Conservation (phyloP, 1,140 invertebrate species). For the Drosophila pruinosa region DNA sequence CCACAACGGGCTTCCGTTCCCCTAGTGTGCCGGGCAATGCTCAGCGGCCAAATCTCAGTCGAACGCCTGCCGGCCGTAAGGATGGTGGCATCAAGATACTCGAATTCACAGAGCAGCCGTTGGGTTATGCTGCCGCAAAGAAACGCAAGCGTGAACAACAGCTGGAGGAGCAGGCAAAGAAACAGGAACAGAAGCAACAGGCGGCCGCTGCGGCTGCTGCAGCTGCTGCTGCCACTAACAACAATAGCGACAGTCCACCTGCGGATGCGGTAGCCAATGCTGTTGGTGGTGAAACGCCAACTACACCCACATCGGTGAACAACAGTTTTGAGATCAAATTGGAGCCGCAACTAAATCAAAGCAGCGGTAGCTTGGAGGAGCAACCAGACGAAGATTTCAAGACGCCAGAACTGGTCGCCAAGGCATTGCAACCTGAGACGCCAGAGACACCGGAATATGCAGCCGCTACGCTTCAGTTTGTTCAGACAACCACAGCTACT, state of each 20-base stretch:
- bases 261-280: slow-evolving; percentile 32
- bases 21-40: slow-evolving; percentile 83
- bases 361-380: slow-evolving; percentile 59
- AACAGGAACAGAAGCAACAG: slow-evolving; percentile 86
- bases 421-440: slow-evolving; percentile 81
- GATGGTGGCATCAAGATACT: slow-evolving; percentile 96
- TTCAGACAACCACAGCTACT: slow-evolving; percentile 43
- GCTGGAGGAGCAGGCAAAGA: slow-evolving; percentile 90
- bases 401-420: slow-evolving; percentile 57
- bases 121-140: slow-evolving; percentile 87
- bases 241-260: slow-evolving; percentile 60
- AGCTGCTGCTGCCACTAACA: slow-evolving; percentile 42
- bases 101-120: slow-evolving; percentile 96
- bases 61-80: slow-evolving; percentile 87
- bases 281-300: slow-evolving; percentile 48
- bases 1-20: slow-evolving; percentile 85
- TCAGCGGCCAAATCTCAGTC: slow-evolving; percentile 83
- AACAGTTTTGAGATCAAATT: slow-evolving; percentile 76
- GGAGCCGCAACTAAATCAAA: slow-evolving; percentile 69
- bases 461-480: slow-evolving; percentile 67
- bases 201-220: slow-evolving; percentile 83
- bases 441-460: slow-evolving; percentile 79
- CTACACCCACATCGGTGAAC: slow-evolving; percentile 64
- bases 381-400: slow-evolving; percentile 56
- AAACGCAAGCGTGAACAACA: slow-evolving; percentile 87